Conservation (phyloP, 2,113 vertebrate genomes). For the Pedetes capensis region DNA sequence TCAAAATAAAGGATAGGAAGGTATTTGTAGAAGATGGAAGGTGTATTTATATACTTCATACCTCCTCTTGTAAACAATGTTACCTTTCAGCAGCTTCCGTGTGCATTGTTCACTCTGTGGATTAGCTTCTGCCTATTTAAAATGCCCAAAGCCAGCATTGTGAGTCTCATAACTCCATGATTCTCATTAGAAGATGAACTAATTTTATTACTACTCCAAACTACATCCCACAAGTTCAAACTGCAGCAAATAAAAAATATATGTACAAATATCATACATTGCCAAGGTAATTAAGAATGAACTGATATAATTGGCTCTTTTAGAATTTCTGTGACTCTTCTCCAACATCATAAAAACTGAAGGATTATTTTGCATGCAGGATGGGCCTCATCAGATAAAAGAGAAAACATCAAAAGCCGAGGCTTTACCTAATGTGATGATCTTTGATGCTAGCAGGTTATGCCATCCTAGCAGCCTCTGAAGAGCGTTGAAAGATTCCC, state of each 20-base stretch:
- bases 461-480: not conserved
- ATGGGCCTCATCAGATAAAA: not conserved
- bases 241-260: not conserved
- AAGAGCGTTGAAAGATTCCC: not conserved
- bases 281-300: constrained; percentile 10
- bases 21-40: constrained; percentile 10
- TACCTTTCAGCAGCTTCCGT: not conserved
- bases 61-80: not conserved
- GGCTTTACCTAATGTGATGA: constrained; percentile 36
- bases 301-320: not conserved
- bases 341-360: not conserved
- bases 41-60: not conserved
- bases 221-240: not conserved
- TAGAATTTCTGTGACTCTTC: not conserved
- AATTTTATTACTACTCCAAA: constrained; percentile 32
- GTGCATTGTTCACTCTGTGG: not conserved
- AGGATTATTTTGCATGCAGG: not conserved
- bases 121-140: constrained; percentile 5
- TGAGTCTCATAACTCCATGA: not conserved
- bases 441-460: not conserved
- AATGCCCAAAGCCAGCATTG: not conserved
- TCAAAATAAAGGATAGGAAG: not conserved
- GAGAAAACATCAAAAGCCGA: not conserved
- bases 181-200: constrained; percentile 26
- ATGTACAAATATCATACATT: not conserved